Evolutionary conservation across 2,113 vertebrate species (phyloP).

Genomic region (Aegotheles bennettii): DNA sequence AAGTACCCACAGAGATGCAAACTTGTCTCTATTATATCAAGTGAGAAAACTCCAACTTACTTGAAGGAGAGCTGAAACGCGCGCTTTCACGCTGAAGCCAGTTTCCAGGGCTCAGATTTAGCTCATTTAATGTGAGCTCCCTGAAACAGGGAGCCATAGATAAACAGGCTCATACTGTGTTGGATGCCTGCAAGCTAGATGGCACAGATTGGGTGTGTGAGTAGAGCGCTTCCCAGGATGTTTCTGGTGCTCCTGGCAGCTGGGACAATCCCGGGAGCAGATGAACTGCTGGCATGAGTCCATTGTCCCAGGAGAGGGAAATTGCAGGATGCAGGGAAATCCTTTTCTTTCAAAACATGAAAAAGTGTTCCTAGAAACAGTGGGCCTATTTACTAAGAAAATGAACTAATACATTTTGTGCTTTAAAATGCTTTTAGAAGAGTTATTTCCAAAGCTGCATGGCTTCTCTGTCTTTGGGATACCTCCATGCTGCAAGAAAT

Average conservation of each 20-base stretch:
- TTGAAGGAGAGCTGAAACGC: neutral
- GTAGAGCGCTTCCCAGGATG: rapidly evolving
- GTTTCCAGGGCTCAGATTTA: neutral
- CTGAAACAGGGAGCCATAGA: neutral
- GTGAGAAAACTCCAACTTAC: neutral
- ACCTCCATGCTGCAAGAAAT: neutral
- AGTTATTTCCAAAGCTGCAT: neutral
- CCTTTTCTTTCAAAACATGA: neutral
- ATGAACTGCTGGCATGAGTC: neutral
- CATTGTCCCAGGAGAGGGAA: neutral
- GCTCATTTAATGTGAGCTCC: neutral
- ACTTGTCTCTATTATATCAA: neutral
- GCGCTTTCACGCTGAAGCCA: neutral
- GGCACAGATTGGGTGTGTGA: neutral
- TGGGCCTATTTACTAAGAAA: neutral
- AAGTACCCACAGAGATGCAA: neutral
- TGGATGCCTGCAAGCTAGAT: neutral
- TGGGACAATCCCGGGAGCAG: neutral
- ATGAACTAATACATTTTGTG: neutral
- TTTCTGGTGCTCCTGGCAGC: neutral
- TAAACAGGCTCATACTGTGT: neutral
- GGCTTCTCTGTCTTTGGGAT: neutral
- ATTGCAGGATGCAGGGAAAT: neutral
- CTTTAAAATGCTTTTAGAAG: neutral
- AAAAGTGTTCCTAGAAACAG: neutral